A percentile compares a stretch with the other conserved stretches of the same genome.
These are phyloP conservation scores for Drosophila grimshawi DNA, from an alignment of 1,140 invertebrate species.

Conservation along the genomic window DNA sequence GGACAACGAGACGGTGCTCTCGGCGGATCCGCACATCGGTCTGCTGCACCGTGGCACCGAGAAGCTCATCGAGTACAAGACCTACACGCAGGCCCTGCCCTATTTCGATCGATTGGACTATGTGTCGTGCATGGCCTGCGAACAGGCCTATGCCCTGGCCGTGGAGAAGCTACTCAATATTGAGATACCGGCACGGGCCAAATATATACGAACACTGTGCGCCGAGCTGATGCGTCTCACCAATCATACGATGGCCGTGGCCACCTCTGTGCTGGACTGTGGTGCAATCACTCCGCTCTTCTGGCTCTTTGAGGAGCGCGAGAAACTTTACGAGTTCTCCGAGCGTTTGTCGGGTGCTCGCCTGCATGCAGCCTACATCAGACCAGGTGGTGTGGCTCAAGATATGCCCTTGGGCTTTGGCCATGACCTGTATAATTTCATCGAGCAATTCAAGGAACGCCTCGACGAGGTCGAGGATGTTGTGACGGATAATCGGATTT, in stretches of 20 bases:
- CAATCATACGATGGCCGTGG: constrained; percentile 93
- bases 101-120: constrained; percentile 95
- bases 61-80: constrained; percentile 94
- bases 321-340: constrained; percentile 95
- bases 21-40: constrained; percentile 84
- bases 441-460: constrained; percentile 89
- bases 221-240: constrained; percentile 92
- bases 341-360: constrained; percentile 93
- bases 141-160: constrained; percentile 90
- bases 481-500: constrained; percentile 92
- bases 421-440: constrained; percentile 93
- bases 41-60: constrained; percentile 89
- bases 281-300: constrained; percentile 95
- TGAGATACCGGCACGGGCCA: constrained; percentile 89
- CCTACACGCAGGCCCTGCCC: constrained; percentile 91
- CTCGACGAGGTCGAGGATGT: constrained; percentile 95
- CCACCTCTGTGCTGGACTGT: constrained; percentile 90
- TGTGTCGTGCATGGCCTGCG: constrained; percentile 93
- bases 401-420: constrained; percentile 93
- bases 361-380: constrained; percentile 93
- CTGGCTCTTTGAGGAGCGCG: constrained; percentile 95
- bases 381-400: constrained; percentile 91
- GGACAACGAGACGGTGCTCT: constrained; percentile 89
- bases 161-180: constrained; percentile 93
- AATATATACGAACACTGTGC: constrained; percentile 90